A percentile compares a stretch with the other conserved stretches of the same genome.
Evolutionary conservation across 2,888 invertebrate species (phyloP).

Genomic region (Coleophora flavipennella): DNA sequence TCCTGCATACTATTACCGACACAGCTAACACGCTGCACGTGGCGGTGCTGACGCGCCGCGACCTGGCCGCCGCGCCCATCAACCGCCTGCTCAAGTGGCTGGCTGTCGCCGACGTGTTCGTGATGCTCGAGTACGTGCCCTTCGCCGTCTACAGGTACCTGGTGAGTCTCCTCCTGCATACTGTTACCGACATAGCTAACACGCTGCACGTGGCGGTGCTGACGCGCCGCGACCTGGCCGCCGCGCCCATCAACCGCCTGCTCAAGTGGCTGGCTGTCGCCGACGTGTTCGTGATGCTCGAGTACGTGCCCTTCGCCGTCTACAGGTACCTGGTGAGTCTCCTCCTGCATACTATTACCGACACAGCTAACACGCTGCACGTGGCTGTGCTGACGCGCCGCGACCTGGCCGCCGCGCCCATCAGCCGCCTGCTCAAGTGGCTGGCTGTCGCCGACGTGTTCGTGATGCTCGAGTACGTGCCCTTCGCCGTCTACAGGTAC

Average conservation of each 20-base stretch:
- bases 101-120: constrained; percentile 90
- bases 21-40: constrained; percentile 91
- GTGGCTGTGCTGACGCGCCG: constrained; percentile 88
- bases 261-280: constrained; percentile 89
- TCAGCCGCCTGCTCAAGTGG: constrained; percentile 88
- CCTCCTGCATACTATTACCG: no score
- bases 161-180: constrained; percentile 52
- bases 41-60: constrained; percentile 86
- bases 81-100: constrained; percentile 88
- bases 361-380: constrained; percentile 89
- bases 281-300: constrained; percentile 92
- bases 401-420: constrained; percentile 86
- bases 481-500: constrained; percentile 60
- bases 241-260: constrained; percentile 89
- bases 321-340: constrained; percentile 62
- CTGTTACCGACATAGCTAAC: no score
- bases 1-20: no score
- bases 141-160: constrained; percentile 61
- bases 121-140: constrained; percentile 83
- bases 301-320: constrained; percentile 69
- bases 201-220: constrained; percentile 89
- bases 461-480: constrained; percentile 85
- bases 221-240: constrained; percentile 84
- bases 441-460: constrained; percentile 91
- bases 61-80: constrained; percentile 86